These are phyloP conservation scores for Semicossyphus pulcher DNA, from an alignment of 2,113 vertebrate genomes.

Conservation along the genomic window DNA sequence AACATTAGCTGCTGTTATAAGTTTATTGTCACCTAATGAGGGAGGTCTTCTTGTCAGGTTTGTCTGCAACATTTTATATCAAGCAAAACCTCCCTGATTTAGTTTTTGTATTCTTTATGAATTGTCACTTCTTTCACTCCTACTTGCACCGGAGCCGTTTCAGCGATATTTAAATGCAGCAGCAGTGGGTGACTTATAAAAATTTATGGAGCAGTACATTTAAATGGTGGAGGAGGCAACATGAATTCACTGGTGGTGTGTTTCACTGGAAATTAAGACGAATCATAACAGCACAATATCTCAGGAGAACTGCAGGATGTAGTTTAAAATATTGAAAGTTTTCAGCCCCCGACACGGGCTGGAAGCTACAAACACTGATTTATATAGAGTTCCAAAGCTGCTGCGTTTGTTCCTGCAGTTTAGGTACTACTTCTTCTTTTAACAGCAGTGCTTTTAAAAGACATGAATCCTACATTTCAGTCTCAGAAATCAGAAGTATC, in stretches of 20 bases:
- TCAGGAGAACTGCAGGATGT: not conserved
- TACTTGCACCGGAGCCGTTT: not conserved
- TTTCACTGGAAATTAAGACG: not conserved
- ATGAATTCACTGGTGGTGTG: not conserved
- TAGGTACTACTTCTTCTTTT: too few relatives aligned
- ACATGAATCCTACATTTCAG: too few relatives aligned
- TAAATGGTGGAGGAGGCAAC: not conserved
- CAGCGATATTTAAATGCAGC: not conserved
- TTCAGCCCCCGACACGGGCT: not conserved
- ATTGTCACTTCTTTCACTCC: not conserved
- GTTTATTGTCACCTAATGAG: too few relatives aligned
- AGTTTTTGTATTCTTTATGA: not conserved
- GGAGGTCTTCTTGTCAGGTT: not conserved
- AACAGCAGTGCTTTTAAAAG: too few relatives aligned
- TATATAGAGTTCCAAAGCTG: too few relatives aligned
- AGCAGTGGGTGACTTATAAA: not conserved
- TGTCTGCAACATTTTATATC: not conserved
- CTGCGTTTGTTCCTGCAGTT: too few relatives aligned
- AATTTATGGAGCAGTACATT: not conserved
- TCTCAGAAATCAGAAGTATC: too few relatives aligned
- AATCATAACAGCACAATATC: not conserved
- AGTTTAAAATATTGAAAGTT: not conserved
- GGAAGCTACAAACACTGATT: slow-evolving; percentile 6
- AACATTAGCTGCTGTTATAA: too few relatives aligned
- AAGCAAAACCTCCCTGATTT: too few relatives aligned